Conservation (phyloP, 2,113 vertebrate species). For the Dromaius novaehollandiae region DNA sequence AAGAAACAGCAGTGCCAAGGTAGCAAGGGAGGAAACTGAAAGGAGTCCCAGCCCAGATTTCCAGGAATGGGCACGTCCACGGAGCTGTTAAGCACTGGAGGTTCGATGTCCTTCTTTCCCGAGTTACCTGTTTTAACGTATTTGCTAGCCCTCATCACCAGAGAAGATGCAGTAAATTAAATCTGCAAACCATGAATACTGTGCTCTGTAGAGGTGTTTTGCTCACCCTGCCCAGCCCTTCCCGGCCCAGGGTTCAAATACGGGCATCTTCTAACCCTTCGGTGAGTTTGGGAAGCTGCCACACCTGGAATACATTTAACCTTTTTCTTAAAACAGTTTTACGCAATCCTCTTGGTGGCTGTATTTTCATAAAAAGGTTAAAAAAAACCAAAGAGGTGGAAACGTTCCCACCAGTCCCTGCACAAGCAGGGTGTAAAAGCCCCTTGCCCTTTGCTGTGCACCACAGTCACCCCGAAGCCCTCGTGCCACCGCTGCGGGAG, state of each 20-base stretch:
- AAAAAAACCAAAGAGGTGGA: too few species aligned
- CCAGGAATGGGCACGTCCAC: accelerated
- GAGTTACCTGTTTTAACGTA: accelerated
- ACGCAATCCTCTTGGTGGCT: too few species aligned
- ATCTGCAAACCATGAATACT: not conserved
- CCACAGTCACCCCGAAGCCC: not conserved
- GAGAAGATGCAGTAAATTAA: too few species aligned
- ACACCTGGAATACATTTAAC: not conserved
- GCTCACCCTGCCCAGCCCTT: not conserved
- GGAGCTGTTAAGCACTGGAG: not conserved
- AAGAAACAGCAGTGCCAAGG: not conserved
- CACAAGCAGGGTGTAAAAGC: not conserved
- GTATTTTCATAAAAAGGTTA: not conserved
- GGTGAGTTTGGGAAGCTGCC: not conserved
- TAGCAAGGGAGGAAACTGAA: not conserved
- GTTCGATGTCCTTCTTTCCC: not conserved
- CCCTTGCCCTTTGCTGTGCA: not conserved
- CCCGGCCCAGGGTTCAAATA: accelerated
- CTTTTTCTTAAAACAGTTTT: not conserved
- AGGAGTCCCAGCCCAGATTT: not conserved
- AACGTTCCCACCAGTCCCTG: not conserved
- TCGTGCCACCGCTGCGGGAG: accelerated
- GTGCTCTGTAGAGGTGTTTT: accelerated
- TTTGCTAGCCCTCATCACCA: not conserved
- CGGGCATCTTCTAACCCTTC: not conserved